These are phyloP conservation scores for Musca domestica DNA, from an alignment of 1,140 invertebrate genomes.

Conservation along the genomic window DNA sequence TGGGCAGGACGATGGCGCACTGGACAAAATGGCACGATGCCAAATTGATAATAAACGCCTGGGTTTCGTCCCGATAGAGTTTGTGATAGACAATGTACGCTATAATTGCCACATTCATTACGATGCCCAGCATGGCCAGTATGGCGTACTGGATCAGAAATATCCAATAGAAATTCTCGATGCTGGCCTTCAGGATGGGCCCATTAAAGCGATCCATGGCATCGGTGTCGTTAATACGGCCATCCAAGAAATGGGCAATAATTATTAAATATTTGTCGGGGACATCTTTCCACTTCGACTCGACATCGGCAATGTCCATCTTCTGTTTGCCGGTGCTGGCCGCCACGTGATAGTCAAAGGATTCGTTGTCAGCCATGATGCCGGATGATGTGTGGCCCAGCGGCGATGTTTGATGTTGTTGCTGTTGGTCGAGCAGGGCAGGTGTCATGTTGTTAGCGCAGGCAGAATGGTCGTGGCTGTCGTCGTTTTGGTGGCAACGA, in stretches of 20 bases:
- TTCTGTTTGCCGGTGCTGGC: conserved; percentile 29
- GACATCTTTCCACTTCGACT: conserved; percentile 39
- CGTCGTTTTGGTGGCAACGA: background rate
- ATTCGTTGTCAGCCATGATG: conserved; percentile 15
- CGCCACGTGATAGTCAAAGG: conserved; percentile 25
- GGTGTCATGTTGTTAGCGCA: background rate
- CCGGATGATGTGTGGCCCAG: background rate
- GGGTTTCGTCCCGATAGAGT: conserved; percentile 65
- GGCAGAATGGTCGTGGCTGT: background rate
- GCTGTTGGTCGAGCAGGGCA: background rate
- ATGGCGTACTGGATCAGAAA: conserved; percentile 65
- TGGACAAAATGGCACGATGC: conserved; percentile 68
- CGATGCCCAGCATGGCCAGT: conserved; percentile 59
- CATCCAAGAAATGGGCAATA: conserved; percentile 42
- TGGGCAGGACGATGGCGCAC: conserved; percentile 65
- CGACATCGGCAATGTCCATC: conserved; percentile 21
- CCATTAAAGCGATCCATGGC: conserved; percentile 43
- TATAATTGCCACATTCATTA: conserved; percentile 62
- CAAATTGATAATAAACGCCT: conserved; percentile 67
- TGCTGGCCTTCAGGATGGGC: conserved; percentile 51
- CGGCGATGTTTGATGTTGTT: no score
- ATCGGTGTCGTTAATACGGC: conserved; percentile 39
- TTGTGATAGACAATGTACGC: conserved; percentile 61
- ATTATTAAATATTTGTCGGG: conserved; percentile 46
- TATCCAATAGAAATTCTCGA: conserved; percentile 61